Evolutionary conservation across 1,140 invertebrate genomes (phyloP).

Genomic region (Drosophila leontia): DNA sequence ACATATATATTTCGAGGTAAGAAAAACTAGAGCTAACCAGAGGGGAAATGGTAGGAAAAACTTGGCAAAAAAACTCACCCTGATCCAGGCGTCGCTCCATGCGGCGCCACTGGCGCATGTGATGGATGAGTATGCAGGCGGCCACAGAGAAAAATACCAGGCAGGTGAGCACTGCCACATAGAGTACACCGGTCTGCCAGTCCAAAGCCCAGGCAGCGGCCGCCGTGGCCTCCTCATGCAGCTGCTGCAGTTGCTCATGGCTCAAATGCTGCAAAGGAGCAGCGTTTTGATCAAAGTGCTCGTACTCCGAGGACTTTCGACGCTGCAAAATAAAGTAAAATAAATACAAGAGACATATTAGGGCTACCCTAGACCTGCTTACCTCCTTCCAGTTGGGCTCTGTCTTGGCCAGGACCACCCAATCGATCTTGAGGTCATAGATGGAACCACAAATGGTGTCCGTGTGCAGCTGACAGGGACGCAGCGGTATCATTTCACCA

Average conservation of each 20-base stretch:
- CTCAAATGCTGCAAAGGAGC: conserved; percentile 70
- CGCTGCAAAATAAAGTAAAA: conserved; percentile 29
- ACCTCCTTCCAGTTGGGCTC: conserved; percentile 85
- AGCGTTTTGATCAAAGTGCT: conserved; percentile 59
- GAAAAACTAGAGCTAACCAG: neutral
- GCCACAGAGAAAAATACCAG: conserved; percentile 88
- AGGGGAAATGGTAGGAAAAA: too few species aligned
- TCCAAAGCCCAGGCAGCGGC: conserved; percentile 77
- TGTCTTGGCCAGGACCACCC: conserved; percentile 78
- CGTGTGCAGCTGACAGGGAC: conserved; percentile 81
- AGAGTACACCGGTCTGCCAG: conserved; percentile 88
- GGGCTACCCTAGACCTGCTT: conserved; percentile 8
- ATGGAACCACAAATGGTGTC: conserved; percentile 83
- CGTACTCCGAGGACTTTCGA: conserved; percentile 78
- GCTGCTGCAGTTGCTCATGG: conserved; percentile 78
- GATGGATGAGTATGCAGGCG: conserved; percentile 88
- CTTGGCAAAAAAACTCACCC: conserved; percentile 77
- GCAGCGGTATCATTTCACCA: conserved; percentile 75
- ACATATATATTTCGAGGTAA: neutral
- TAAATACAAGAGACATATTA: neutral
- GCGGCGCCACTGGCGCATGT: conserved; percentile 87
- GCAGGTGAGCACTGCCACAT: conserved; percentile 87
- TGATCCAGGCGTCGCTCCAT: conserved; percentile 86
- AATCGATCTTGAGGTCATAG: conserved; percentile 83
- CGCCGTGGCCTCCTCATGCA: conserved; percentile 67